Percentiles rank a stretch among this genome's conserved stretches.
These are phyloP conservation scores for Rhogogaster chlorosoma DNA, from an alignment of 2,888 invertebrate species.

Conservation along the genomic window DNA sequence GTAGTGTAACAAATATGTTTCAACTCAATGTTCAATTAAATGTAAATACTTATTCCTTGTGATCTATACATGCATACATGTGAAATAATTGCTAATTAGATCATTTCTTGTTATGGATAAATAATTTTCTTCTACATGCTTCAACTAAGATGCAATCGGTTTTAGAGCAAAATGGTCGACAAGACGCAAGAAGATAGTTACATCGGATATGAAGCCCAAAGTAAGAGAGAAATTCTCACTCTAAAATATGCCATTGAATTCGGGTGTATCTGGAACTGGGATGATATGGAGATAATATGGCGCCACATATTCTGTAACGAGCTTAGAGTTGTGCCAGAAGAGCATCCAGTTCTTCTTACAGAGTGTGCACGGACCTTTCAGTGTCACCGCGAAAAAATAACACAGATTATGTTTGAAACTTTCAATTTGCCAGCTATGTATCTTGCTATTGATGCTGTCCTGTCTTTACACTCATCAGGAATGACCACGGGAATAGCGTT, in stretches of 20 bases:
- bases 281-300: slow-evolving; percentile 94
- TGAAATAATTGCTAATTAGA: not conserved
- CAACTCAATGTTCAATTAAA: not conserved
- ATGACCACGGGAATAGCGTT: slow-evolving; percentile 80
- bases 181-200: slow-evolving; percentile 78
- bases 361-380: slow-evolving; percentile 90
- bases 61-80: not conserved
- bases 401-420: slow-evolving; percentile 83
- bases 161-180: slow-evolving; percentile 74
- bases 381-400: slow-evolving; percentile 91
- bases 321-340: slow-evolving; percentile 89
- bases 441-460: slow-evolving; percentile 78
- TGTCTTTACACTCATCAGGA: slow-evolving; percentile 79
- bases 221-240: slow-evolving; percentile 79
- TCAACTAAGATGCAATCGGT: not conserved
- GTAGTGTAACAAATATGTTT: slow-evolving; percentile 56
- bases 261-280: slow-evolving; percentile 90
- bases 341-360: slow-evolving; percentile 88
- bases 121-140: not conserved
- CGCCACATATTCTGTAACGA: slow-evolving; percentile 92
- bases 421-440: slow-evolving; percentile 80
- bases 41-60: not conserved
- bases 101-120: not conserved
- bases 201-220: slow-evolving; percentile 82
- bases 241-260: slow-evolving; percentile 89